Conservation (phyloP, 2,888 invertebrate genomes). For the Nymphalis polychloros region DNA sequence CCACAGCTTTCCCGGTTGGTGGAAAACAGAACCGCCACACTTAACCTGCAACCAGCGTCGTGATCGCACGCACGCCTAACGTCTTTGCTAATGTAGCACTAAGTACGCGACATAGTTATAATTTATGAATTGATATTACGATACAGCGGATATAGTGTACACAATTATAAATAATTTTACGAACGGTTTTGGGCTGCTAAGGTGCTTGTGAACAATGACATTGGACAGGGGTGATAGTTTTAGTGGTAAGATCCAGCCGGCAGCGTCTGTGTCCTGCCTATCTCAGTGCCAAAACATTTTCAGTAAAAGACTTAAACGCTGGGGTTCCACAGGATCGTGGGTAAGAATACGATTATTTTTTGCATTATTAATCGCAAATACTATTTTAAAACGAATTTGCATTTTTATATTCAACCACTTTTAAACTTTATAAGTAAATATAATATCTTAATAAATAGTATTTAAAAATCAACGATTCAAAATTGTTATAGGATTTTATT, state of each 20-base stretch:
- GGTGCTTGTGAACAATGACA: slow-evolving; percentile 66
- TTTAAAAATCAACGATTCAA: not conserved
- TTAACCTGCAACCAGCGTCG: slow-evolving; percentile 48
- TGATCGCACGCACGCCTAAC: slow-evolving; percentile 54
- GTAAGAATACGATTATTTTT: slow-evolving; percentile 66
- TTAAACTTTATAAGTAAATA: not conserved
- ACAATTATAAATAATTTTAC: slow-evolving; percentile 17
- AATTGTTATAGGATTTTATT: slow-evolving; percentile 19
- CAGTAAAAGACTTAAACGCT: slow-evolving; percentile 85
- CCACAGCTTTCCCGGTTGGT: slow-evolving; percentile 60
- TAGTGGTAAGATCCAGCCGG: slow-evolving; percentile 75
- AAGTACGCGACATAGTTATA: slow-evolving; percentile 11
- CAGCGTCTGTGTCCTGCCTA: slow-evolving; percentile 76
- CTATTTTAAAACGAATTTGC: not conserved
- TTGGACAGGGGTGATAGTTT: slow-evolving; percentile 76
- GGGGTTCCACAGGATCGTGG: slow-evolving; percentile 89
- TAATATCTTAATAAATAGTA: not conserved
- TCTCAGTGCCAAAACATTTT: slow-evolving; percentile 84
- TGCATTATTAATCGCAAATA: not conserved
- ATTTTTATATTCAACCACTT: not conserved
- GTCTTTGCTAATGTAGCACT: slow-evolving; percentile 31
- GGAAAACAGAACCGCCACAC: slow-evolving; percentile 57
- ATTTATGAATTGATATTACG: not conserved
- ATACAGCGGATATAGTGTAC: slow-evolving; percentile 8
- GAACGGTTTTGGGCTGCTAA: slow-evolving; percentile 37